Evolutionary conservation across 1,140 invertebrate species (phyloP), one percentile per base, ranked within the genome.

Genomic region (Cotesia typhae): DNA sequence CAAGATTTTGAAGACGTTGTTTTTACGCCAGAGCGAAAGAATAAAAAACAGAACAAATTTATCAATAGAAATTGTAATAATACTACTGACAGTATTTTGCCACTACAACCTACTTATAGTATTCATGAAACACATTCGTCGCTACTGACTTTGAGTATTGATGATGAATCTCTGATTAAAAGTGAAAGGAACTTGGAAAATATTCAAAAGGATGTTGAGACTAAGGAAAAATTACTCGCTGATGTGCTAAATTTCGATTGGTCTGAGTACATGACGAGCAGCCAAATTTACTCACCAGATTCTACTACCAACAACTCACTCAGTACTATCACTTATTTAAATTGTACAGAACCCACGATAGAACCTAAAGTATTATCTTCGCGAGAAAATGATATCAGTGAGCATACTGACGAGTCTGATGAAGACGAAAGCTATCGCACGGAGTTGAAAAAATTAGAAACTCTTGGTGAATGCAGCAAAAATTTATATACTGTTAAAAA

Each of bases 1-100:
- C 85, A 89, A 74, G 86, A 89, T 66, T 89, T 88, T 73, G 89
- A 89, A 71, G 89, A 91, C 70, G 87, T 90, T 47, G 88, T 91
- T 20, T 88, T 89, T 75, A 89, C 82, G 41, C 87, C 84, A 64
- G 83, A 81, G 76, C 84, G 79, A 74, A 87, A 82, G 74, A 84
- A 79, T 57, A 85, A 85, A 77, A 89, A 82, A 68, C 79, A 72
- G n/a, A 73, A 67, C 77, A 67, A 37, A 76, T 60, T 57, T n/a
- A 10, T 60, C 65, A 73, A 72, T 47, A 35, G 70, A 76, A 35
- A 78, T 77, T 71, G 76, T 67, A 64, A 71, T 71, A 14, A 64
- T 4, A 76, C 74, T 20, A 75, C 69, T 55, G 76, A 77, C 4
- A 72, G 66, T 12, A 71, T 69, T 70, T 17, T 63, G 35, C 70